Percentiles rank a stretch among this genome's conserved stretches.
phyloP scores from a whole-genome alignment of 1,140 invertebrate species.

The Venturia canescens region DNA sequence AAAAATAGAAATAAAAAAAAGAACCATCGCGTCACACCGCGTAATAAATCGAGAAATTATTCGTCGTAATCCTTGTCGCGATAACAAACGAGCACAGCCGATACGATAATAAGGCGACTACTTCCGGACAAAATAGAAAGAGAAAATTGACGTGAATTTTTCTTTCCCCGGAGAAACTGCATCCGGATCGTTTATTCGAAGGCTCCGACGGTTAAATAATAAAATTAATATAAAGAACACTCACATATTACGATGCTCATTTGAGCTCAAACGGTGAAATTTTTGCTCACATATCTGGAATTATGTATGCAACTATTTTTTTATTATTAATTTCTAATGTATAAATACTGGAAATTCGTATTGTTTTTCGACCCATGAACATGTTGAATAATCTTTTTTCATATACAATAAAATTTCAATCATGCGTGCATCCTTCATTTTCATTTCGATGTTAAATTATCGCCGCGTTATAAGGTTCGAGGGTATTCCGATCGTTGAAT shows the following conservation, averaged over 20 bases:
- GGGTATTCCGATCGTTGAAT: not conserved
- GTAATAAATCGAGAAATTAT: not conserved
- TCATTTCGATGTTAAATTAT: not conserved
- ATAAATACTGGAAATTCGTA: not conserved
- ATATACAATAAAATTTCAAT: not conserved
- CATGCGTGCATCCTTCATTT: not conserved
- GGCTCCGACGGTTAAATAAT: too few relatives aligned
- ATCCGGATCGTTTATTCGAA: not conserved
- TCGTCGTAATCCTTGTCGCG: too few relatives aligned
- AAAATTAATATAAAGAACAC: too few relatives aligned
- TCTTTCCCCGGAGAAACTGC: not conserved
- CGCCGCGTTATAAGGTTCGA: not conserved
- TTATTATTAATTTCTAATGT: not conserved
- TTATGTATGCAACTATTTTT: too few relatives aligned
- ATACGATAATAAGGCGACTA: not conserved
- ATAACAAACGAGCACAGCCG: not conserved
- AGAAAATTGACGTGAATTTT: not conserved
- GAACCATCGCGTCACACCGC: not conserved
- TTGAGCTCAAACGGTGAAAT: too few relatives aligned
- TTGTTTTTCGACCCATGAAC: not conserved
- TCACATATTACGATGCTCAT: too few relatives aligned
- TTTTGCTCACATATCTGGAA: too few relatives aligned
- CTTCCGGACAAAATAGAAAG: not conserved
- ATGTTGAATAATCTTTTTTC: not conserved
- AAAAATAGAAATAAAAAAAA: not conserved